A percentile compares a stretch with the other conserved stretches of the same genome.
These are phyloP conservation scores for Himalopsyche phryganea DNA, from an alignment of 1,140 invertebrate species.

Conservation along the genomic window DNA sequence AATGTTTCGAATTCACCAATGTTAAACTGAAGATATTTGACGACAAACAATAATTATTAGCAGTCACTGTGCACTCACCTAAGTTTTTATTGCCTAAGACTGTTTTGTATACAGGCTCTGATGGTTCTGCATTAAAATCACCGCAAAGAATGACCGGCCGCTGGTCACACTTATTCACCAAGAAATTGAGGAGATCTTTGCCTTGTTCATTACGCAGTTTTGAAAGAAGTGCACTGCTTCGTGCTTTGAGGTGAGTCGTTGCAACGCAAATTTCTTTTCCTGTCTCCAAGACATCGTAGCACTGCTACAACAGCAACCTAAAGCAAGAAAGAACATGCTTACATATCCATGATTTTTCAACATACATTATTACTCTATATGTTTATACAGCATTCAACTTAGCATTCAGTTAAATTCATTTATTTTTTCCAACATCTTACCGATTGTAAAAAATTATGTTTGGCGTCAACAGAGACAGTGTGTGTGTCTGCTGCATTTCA, in stretches of 20 bases:
- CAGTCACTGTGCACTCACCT: too few species aligned
- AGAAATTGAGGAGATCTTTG: constrained; percentile 64
- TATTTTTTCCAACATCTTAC: too few species aligned
- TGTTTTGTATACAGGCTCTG: constrained; percentile 67
- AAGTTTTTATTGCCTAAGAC: constrained; percentile 49
- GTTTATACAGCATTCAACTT: too few species aligned
- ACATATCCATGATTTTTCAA: too few species aligned
- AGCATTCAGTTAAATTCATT: too few species aligned
- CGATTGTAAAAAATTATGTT: too few species aligned
- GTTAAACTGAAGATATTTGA: too few species aligned
- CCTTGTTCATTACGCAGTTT: constrained; percentile 73
- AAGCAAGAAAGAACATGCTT: constrained; percentile 14
- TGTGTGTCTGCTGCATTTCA: too few species aligned
- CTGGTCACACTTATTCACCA: constrained; percentile 51
- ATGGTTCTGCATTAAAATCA: constrained; percentile 77
- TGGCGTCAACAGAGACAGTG: too few species aligned
- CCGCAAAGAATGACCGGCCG: constrained; percentile 67
- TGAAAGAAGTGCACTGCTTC: constrained; percentile 64
- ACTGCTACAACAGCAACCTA: constrained; percentile 63
- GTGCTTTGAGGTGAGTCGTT: constrained; percentile 76
- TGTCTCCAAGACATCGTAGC: constrained; percentile 53
- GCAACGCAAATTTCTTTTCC: constrained; percentile 63
- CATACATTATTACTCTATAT: too few species aligned
- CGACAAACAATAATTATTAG: too few species aligned
- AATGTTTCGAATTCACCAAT: too few species aligned